Conservation (phyloP, 2,888 invertebrate species). For the Alentia gelatinosa region DNA sequence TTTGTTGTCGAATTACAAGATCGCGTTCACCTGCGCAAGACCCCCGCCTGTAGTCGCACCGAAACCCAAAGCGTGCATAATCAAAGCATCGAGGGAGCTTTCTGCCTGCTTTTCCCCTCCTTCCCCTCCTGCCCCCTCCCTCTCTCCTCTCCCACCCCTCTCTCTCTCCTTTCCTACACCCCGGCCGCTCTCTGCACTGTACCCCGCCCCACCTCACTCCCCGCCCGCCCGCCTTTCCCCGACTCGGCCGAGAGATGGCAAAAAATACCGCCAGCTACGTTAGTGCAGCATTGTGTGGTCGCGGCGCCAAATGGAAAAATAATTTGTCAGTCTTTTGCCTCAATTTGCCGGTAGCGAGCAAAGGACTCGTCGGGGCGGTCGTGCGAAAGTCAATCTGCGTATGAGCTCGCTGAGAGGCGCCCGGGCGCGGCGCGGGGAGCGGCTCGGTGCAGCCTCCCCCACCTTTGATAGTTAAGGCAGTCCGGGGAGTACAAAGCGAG, state of each 20-base stretch:
- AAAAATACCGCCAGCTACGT: neutral
- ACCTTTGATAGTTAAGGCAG: neutral
- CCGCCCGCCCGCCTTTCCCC: no score
- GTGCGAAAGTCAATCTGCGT: conserved; percentile 16
- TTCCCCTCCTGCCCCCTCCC: neutral
- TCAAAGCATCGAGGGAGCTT: conserved; percentile 10
- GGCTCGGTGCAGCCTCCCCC: neutral
- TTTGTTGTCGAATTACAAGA: conserved; percentile 40
- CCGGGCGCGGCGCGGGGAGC: neutral
- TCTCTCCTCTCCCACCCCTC: neutral
- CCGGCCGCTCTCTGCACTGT: neutral
- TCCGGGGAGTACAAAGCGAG: neutral
- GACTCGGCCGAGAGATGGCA: no score
- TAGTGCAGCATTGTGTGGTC: conserved; percentile 33
- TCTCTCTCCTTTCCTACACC: neutral
- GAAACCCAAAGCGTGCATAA: neutral
- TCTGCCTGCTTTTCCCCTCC: neutral
- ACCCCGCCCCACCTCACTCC: neutral
- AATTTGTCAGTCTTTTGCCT: conserved; percentile 47
- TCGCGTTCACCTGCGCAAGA: conserved; percentile 42
- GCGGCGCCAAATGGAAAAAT: conserved; percentile 47
- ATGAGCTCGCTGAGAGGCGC: neutral
- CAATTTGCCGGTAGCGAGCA: conserved; percentile 19
- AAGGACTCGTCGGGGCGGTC: conserved; percentile 17
- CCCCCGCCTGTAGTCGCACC: neutral